phyloP scores from a whole-genome alignment of 2,797 vertebrate genomes.

The Labroides dimidiatus region DNA sequence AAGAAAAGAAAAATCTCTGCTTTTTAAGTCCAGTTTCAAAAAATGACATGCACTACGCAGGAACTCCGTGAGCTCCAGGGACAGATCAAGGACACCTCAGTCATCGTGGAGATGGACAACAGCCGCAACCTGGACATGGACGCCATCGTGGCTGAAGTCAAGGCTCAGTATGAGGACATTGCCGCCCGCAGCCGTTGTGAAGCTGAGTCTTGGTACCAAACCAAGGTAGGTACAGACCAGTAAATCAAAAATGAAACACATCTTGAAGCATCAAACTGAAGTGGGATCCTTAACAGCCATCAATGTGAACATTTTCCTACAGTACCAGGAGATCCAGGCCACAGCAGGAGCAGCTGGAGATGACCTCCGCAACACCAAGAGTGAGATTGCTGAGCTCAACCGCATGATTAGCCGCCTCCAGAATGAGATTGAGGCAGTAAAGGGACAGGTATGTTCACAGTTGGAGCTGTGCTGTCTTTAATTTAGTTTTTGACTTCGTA shows the following conservation, averaged over 20 bases:
- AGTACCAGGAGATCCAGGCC: constrained; percentile 79
- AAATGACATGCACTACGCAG: constrained; percentile 65
- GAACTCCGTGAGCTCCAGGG: constrained; percentile 88
- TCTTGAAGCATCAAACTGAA: background rate
- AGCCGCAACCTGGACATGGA: constrained; percentile 90
- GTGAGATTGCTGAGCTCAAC: constrained; percentile 89
- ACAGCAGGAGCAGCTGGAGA: constrained; percentile 65
- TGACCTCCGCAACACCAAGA: constrained; percentile 85
- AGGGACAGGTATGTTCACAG: constrained; percentile 86
- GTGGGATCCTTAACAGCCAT: background rate
- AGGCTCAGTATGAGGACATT: constrained; percentile 89
- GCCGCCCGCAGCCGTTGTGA: constrained; percentile 85
- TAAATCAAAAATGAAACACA: background rate
- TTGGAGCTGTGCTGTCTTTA: background rate
- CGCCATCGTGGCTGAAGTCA: constrained; percentile 88
- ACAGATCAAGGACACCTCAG: constrained; percentile 91
- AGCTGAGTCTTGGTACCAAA: constrained; percentile 90
- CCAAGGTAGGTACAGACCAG: constrained; percentile 67
- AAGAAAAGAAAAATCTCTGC: background rate
- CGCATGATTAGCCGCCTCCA: constrained; percentile 89
- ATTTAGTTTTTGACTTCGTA: too few species aligned
- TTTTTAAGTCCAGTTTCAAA: background rate
- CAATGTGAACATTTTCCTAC: constrained; percentile 4
- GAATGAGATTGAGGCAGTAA: constrained; percentile 90
- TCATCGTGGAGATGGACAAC: constrained; percentile 92